Evolutionary conservation across 2,113 vertebrate genomes (phyloP), one percentile per base, ranked within the genome.

Genomic region (Nothoprocta pentlandii): DNA sequence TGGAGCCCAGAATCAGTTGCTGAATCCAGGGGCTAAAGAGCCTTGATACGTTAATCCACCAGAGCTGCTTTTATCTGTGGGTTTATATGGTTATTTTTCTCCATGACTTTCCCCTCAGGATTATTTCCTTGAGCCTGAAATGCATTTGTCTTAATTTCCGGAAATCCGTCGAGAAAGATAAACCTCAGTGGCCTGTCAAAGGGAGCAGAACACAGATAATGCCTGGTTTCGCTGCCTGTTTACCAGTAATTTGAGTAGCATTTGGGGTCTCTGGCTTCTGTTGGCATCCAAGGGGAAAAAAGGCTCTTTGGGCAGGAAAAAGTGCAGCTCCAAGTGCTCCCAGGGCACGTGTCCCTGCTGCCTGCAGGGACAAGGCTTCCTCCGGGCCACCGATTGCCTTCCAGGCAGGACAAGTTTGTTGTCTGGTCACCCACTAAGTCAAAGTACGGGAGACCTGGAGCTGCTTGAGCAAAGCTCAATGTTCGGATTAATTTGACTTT

Each of bases 101-200:
- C 93, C 42, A 3, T 82, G 62, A 61, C 62, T 91, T 93, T 96
- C 77, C 96, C 93, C 89, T 81, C 69, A 56, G 93, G 93, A 95
- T 97, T 97, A 97, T 96, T 97, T 97, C 86, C 88, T 92, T 94
- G 68, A 91, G 82, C 77, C 67, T 80, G 67, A 95, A 96, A 82
- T 95, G 87, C 90, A 92, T 91, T 96, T 96, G 94, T 96, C 96
- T 97, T 93, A 70, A 95, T 96, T 95, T 97, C 59, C 76, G 93
- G 91, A 97, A 95, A 96, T 92, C 84, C 13, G 0, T 36, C 90
- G 92, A 95, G 87, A 79, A 96, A 89, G 79, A 90, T 87, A 96
- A 95, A 83, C 79, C 77, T 93, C 91, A 80, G 86, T 84, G 92
- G 41, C 42, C 8, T n/a, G 61, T 92, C 83, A 92, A 58, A 16